Evolutionary conservation across 2,888 invertebrate species (phyloP), one percentile per base, ranked within the genome.

Genomic region (Dryomyza anilis): DNA sequence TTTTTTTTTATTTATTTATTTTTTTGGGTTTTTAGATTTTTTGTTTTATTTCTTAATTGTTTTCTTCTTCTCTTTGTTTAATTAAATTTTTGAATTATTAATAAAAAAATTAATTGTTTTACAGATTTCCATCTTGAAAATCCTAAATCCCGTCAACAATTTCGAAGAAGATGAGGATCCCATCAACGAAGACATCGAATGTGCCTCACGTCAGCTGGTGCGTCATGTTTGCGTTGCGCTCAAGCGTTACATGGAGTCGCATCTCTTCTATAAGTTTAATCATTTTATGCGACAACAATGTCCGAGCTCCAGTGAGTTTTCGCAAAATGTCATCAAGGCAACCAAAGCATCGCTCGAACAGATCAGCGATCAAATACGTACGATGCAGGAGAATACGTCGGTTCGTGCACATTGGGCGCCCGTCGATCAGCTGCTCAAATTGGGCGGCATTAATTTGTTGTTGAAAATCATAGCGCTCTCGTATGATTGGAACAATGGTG

Each of bases 211-310:
- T 0, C 96, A 97, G 85, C 91, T 95, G 61, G 94, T 96, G 0
- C 85, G 96, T 0, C 96, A 96, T 79, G 96, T 96, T 0, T 94
- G 94, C 76, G 91, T 93, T 7, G 94, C 96, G 0, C 86, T 96
- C 2, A 91, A 95, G 76, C 88, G 93, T 74, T 98, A 98, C 76
- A 88, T 96, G 81, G 95, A 97, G 79, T 93, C 95, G 0, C 98
- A 98, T 81, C 84, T 98, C 59, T 89, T 89, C 74, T 85, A 89
- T 60, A 92, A 92, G 82, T 89, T 91, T n/a, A 91, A 92, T 69
- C 88, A 89, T 69, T 83, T 92, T 69, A 84, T 88, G 76, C 81
- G 89, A 70, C 85, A 87, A 64, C 86, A 89, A 76, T 85, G 84
- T 73, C 83, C 84, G 12, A 78, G 76, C 1, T 78, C 81, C 1